Conservation (phyloP, 2,797 vertebrate genomes). For the Sciurus carolinensis region DNA sequence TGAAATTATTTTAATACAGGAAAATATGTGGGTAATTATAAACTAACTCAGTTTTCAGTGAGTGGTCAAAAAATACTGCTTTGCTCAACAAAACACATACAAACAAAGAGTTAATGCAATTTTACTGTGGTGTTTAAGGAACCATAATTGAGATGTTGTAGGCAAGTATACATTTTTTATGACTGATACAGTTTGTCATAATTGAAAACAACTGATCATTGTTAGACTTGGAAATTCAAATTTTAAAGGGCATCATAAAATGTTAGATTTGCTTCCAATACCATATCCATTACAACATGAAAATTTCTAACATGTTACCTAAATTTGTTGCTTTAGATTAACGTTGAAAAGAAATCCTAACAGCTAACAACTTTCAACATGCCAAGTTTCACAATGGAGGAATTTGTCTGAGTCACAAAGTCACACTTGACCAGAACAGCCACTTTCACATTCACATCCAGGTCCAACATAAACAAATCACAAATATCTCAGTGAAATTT, state of each 20-base stretch:
- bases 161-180: background rate
- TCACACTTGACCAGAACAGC: background rate
- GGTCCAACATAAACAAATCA: background rate
- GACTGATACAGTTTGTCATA: background rate
- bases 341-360: slow-evolving; percentile 42
- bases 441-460: background rate
- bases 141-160: background rate
- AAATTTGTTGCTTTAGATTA: slow-evolving; percentile 26
- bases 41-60: slow-evolving; percentile 27
- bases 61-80: background rate
- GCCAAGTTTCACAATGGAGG: background rate
- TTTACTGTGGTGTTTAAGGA: background rate
- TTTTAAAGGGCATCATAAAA: slow-evolving; percentile 29
- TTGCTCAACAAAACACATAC: slow-evolving; percentile 14
- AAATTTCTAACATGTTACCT: slow-evolving; percentile 13
- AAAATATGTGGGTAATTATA: slow-evolving; percentile 26
- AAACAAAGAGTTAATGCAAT: background rate
- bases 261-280: slow-evolving; percentile 50
- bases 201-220: slow-evolving; percentile 29
- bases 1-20: background rate
- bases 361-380: background rate
- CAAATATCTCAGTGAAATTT: background rate
- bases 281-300: slow-evolving; percentile 3
- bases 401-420: background rate
- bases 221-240: slow-evolving; percentile 19